These are phyloP conservation scores for Oscheius onirici DNA, from an alignment of 2,888 invertebrate genomes.

Conservation along the genomic window DNA sequence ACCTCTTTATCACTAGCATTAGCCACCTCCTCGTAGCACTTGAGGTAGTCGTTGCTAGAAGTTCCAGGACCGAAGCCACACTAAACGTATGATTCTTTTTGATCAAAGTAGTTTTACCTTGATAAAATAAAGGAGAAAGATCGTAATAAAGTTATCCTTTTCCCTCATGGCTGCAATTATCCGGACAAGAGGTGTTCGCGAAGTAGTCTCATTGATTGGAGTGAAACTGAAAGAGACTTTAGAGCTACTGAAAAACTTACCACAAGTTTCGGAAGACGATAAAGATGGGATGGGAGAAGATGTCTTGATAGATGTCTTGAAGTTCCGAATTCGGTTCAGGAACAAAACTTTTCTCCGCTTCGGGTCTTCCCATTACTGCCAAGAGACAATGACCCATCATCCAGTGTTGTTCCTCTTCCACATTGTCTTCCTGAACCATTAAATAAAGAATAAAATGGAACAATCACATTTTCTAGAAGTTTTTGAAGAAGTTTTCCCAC, in stretches of 20 bases:
- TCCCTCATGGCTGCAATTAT: slow-evolving; percentile 60
- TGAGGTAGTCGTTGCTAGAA: slow-evolving; percentile 80
- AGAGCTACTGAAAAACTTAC: neutral
- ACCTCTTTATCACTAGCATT: slow-evolving; percentile 74
- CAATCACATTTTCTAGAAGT: slow-evolving; percentile 35
- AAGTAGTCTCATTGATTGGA: slow-evolving; percentile 32
- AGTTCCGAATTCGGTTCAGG: slow-evolving; percentile 1
- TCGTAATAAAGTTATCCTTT: slow-evolving; percentile 44
- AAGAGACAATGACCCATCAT: slow-evolving; percentile 42
- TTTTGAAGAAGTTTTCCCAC: slow-evolving; percentile 33
- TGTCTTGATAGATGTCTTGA: slow-evolving; percentile 20
- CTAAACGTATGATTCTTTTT: neutral
- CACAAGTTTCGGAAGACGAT: slow-evolving; percentile 34
- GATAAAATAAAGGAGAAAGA: slow-evolving; percentile 55
- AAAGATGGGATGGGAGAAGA: slow-evolving; percentile 30
- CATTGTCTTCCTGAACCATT: slow-evolving; percentile 46
- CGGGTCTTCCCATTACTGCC: slow-evolving; percentile 37
- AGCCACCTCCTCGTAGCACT: slow-evolving; percentile 82
- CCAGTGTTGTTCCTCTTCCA: slow-evolving; percentile 55
- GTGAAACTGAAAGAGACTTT: slow-evolving; percentile 36
- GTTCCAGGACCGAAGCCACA: neutral
- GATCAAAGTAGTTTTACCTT: slow-evolving; percentile 30
- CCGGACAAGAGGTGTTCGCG: slow-evolving; percentile 38
- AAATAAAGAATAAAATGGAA: neutral
- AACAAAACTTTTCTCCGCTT: slow-evolving; percentile 5